Base-by-base conservation (phyloP, 2,797 vertebrate genomes). In the Phrynocephalus guinanensis region DNA sequence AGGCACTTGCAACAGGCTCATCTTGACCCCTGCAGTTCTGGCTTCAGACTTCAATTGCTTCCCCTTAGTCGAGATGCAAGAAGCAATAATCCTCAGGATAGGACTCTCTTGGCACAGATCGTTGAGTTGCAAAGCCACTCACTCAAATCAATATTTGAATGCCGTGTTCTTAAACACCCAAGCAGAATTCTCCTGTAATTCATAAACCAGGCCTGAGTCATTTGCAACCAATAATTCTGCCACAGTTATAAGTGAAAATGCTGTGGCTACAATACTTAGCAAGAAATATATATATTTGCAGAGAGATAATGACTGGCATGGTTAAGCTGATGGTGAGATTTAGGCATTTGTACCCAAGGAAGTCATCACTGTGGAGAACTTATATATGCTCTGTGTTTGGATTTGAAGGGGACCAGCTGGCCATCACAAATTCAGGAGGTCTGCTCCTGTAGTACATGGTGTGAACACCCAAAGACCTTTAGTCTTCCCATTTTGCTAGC, bases 1-100 rank as follows among this genome's bases (percentile, higher is more conserved):
- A 86, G 52, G 13, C 33, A 82, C 60, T 86, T 86, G 18, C 75
- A 81, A 86, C 79, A 86, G 79, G 56, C 52, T 66, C 85, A 66
- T 86, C 70, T 71, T 67, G 79, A 75, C 85, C 70, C 78, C 70
- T 75, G 10, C 38, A 48, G 70, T 75, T 86, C 70, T 50, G 28
- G 10, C 16, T 73, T 81, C 79, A 73, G 85, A 66, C 28, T 86
- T 86, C 79, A 86, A 48, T 66, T 86, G 68, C 71, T 26, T 82
- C 18, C 28, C 28, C 44, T 33, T 75, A 63, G 84, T 56, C 70
- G 79, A 81, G 38, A 86, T 82, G 63, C 85, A 82, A 82, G 28
- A 67, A 48, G 30, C 70, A 86, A 63, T 68, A 68, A 85, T 85
- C 28, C 50, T 68, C 33, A 8, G 28, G 48, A 85, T 38, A 79